A percentile compares a stretch with the other conserved stretches of the same genome.
Conservation (phyloP, 2,113 vertebrate genomes). For the Lonchura striata region DNA sequence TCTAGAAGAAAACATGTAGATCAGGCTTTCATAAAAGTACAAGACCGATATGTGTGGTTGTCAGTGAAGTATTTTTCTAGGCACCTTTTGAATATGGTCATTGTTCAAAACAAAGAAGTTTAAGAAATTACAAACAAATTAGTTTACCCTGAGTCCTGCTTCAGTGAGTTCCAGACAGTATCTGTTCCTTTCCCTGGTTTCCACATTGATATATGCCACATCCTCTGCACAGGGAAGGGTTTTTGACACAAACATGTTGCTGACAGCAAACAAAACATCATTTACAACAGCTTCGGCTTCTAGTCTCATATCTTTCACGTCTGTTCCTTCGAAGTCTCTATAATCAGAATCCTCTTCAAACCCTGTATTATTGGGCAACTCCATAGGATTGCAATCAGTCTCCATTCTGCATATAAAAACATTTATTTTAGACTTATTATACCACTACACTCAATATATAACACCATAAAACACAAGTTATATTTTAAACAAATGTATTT, state of each 20-base stretch:
- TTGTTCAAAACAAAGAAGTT: not conserved
- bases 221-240: constrained; percentile 83
- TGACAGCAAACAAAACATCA: constrained; percentile 93
- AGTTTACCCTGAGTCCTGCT: constrained; percentile 89
- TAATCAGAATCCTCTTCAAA: constrained; percentile 80
- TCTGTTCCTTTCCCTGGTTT: constrained; percentile 87
- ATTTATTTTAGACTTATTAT: not conserved
- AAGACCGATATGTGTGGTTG: not conserved
- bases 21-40: not conserved
- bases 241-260: constrained; percentile 91
- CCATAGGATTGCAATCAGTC: constrained; percentile 83
- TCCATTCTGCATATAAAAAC: constrained; percentile 82
- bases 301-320: constrained; percentile 93
- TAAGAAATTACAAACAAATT: not conserved
- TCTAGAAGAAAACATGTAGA: not conserved
- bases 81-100: not conserved
- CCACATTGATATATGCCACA: constrained; percentile 93
- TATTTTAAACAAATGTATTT: not conserved
- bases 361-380: constrained; percentile 69
- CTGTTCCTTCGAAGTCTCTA: constrained; percentile 77
- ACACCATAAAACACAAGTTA: not conserved
- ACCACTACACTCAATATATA: not conserved
- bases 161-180: constrained; percentile 96
- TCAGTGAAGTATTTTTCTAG: not conserved
- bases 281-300: constrained; percentile 95